Evolutionary conservation across 2,113 vertebrate species (phyloP).

Genomic region (Delphinus delphis): DNA sequence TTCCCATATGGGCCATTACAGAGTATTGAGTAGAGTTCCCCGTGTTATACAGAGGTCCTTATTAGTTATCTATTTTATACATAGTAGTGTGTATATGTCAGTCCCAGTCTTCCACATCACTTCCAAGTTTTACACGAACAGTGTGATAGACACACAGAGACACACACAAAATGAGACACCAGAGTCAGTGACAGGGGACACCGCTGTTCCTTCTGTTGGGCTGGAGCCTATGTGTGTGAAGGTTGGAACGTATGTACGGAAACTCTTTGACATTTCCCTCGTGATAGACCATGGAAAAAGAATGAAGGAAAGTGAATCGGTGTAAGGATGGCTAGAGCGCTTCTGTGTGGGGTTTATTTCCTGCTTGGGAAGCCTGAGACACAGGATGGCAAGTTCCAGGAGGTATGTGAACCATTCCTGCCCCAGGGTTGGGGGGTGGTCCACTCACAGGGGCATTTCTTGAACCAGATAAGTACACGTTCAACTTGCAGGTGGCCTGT

Average conservation of each 20-base stretch:
- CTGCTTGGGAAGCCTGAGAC: background rate
- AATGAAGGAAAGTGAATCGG: background rate
- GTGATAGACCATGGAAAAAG: background rate
- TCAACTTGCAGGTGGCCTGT: background rate
- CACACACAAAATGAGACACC: too few relatives aligned
- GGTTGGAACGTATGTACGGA: accelerated
- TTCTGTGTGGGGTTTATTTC: background rate
- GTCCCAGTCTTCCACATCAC: too few relatives aligned
- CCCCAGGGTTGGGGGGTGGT: background rate
- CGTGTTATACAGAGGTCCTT: too few relatives aligned
- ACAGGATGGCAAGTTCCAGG: background rate
- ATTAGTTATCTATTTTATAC: too few relatives aligned
- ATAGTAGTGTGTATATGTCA: too few relatives aligned
- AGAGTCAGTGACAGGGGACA: background rate
- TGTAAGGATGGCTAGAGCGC: accelerated
- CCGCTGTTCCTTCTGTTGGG: background rate
- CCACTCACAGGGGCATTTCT: background rate
- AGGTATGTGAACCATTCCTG: background rate
- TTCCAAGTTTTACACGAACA: background rate
- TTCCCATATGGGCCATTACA: too few relatives aligned
- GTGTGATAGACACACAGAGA: background rate
- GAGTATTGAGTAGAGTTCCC: too few relatives aligned
- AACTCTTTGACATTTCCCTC: background rate
- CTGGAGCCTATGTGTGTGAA: background rate
- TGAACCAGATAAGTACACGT: background rate